Conservation (phyloP, 2,797 vertebrate species). For the Botia kubotai region DNA sequence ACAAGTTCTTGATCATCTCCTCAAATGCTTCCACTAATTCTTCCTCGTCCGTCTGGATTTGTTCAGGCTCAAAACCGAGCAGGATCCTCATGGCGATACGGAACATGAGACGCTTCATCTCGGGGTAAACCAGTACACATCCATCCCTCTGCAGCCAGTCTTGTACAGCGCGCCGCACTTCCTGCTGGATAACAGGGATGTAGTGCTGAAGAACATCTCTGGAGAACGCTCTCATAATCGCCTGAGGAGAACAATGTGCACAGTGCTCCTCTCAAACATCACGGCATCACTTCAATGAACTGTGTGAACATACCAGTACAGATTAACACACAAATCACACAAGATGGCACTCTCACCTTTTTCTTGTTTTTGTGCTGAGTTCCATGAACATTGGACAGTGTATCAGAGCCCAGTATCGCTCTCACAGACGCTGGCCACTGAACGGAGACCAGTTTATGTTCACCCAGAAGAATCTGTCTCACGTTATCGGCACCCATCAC, state of each 20-base stretch:
- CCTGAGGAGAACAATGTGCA: slow-evolving; percentile 75
- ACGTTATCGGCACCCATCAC: slow-evolving; percentile 94
- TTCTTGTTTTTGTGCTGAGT: slow-evolving; percentile 90
- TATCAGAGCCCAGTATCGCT: slow-evolving; percentile 91
- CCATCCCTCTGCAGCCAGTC: slow-evolving; percentile 82
- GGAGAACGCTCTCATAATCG: slow-evolving; percentile 93
- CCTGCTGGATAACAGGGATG: slow-evolving; percentile 90
- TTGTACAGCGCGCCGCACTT: slow-evolving; percentile 81
- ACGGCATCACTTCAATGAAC: no score
- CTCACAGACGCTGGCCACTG: slow-evolving; percentile 97
- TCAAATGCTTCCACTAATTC: slow-evolving; percentile 94
- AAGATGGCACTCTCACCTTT: slow-evolving; percentile 77
- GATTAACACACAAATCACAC: background rate
- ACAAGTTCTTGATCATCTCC: slow-evolving; percentile 98
- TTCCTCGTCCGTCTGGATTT: slow-evolving; percentile 83
- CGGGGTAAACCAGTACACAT: slow-evolving; percentile 91
- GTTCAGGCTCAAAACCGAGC: slow-evolving; percentile 86
- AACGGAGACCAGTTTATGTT: slow-evolving; percentile 89
- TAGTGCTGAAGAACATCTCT: slow-evolving; percentile 91
- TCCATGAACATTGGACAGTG: slow-evolving; percentile 92
- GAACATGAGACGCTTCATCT: slow-evolving; percentile 97
- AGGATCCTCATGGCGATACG: slow-evolving; percentile 96
- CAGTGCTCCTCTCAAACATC: background rate
- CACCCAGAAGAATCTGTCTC: slow-evolving; percentile 90
- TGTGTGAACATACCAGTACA: no score